These are phyloP conservation scores for Heliconius hewitsoni DNA, from an alignment of 1,140 invertebrate genomes.

Conservation along the genomic window DNA sequence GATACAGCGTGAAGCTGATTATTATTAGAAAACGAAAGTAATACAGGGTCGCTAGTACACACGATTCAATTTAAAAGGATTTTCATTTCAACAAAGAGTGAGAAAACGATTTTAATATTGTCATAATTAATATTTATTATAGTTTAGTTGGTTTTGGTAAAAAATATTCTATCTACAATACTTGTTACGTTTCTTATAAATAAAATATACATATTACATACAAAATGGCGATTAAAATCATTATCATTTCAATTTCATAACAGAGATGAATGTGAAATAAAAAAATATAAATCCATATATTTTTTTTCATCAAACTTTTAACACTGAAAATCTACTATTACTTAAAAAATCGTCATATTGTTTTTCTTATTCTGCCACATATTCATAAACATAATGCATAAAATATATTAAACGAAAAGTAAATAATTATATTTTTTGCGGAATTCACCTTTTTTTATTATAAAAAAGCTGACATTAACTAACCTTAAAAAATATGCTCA, in stretches of 20 bases:
- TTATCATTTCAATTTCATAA: background rate
- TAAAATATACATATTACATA: constrained; percentile 3
- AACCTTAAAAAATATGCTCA: background rate
- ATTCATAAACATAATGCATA: background rate
- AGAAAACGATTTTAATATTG: background rate
- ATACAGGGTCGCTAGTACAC: no score
- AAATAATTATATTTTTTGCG: background rate
- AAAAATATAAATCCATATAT: background rate
- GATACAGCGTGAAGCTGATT: no score
- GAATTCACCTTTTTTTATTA: background rate
- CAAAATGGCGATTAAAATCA: background rate
- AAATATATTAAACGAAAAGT: background rate
- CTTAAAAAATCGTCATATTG: background rate
- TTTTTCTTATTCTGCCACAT: background rate
- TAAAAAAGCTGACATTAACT: no score
- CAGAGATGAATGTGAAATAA: background rate
- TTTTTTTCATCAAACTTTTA: no score
- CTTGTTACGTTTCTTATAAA: constrained; percentile 1
- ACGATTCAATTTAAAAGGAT: no score
- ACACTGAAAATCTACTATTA: no score
- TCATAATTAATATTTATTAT: constrained; percentile 7
- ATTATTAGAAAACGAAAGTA: no score
- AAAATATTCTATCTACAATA: constrained; percentile 9
- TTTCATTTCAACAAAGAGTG: background rate
- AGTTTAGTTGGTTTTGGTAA: constrained; percentile 10